Base-by-base conservation (phyloP, 2,113 vertebrate genomes). In the Heptranchias perlo region DNA sequence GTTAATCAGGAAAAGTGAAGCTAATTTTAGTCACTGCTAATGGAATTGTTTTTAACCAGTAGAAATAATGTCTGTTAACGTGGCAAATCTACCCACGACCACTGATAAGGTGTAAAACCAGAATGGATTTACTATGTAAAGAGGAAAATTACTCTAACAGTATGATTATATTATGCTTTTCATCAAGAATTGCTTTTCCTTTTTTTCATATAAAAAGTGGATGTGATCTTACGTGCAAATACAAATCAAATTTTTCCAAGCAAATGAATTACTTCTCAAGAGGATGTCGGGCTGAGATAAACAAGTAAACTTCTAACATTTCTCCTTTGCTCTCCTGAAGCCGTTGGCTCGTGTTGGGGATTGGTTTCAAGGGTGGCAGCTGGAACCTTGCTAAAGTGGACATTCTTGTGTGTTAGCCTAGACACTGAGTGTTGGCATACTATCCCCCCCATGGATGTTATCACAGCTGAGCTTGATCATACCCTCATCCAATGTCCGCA, bases 1-100 rank as follows among this genome's bases (percentile, higher is more conserved):
- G 87, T 91, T 91, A 91, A 91, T 61, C 54, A 91, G 87, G 13
- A n/a, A 35, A 91, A 89, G 49, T 89, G 86, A 89, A 58, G 87
- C 35, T n/a, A 61, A 58, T 54, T 58, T n/a, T 58, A 58, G 87
- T 61, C 61, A 58, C 87, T 61, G 11, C n/a, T 16, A 54, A 91
- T 35, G 11, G 58, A 35, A 89, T 89, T 89, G 49, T 13, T 54
- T 28, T 58, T 91, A 58, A 58, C 1, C 52, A 58, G 16, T 16
- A 35, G 11, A 61, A 91, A 91, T 35, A 91, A 18, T 58, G 52
- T 91, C 49, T 61, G 86, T 52, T 52, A 25, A 87, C 84, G 31
- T 28, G 25, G 25, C 47, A 87, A 87, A 25, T 28, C 11, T 58
- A 58, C 4, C 49, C 86, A 31, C 49, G 28, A 52, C 3, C 39